A percentile compares a stretch with the other conserved stretches of the same genome.
These are phyloP conservation scores for Florisuga fusca DNA, from an alignment of 2,797 vertebrate genomes.

Conservation along the genomic window DNA sequence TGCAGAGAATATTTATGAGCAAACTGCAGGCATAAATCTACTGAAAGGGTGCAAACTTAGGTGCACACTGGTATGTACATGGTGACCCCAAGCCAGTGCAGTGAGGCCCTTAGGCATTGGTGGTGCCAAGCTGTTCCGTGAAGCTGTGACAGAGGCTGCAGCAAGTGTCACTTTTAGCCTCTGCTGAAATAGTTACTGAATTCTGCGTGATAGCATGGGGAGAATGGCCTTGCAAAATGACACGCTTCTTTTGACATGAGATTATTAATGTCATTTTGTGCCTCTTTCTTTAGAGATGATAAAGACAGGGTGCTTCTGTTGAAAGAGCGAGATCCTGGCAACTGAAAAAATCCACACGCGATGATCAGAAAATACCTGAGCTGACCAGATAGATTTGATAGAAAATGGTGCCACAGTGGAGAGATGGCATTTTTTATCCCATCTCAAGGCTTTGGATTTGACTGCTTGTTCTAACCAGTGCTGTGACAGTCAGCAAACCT, in stretches of 20 bases:
- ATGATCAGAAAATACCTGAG: neutral
- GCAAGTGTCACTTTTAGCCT: neutral
- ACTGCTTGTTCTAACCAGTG: neutral
- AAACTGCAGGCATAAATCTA: neutral
- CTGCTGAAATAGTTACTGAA: neutral
- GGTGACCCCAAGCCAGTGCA: fast-evolving
- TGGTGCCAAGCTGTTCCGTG: neutral
- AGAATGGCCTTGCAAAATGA: neutral
- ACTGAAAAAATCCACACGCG: neutral
- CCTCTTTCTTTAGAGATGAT: neutral
- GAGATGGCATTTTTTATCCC: too few relatives aligned
- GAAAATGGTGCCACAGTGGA: fast-evolving
- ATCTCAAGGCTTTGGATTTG: neutral
- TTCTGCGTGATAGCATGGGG: neutral
- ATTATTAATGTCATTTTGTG: neutral
- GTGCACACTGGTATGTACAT: neutral
- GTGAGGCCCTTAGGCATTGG: too few relatives aligned
- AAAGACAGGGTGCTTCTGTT: neutral
- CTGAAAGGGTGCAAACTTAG: fast-evolving
- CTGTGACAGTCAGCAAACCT: neutral
- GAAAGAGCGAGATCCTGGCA: neutral
- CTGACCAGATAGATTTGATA: neutral
- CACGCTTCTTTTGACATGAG: neutral
- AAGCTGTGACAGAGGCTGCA: neutral
- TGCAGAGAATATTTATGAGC: neutral